These are phyloP conservation scores for Ceriagrion tenellum DNA, from an alignment of 2,888 invertebrate genomes.

Conservation along the genomic window DNA sequence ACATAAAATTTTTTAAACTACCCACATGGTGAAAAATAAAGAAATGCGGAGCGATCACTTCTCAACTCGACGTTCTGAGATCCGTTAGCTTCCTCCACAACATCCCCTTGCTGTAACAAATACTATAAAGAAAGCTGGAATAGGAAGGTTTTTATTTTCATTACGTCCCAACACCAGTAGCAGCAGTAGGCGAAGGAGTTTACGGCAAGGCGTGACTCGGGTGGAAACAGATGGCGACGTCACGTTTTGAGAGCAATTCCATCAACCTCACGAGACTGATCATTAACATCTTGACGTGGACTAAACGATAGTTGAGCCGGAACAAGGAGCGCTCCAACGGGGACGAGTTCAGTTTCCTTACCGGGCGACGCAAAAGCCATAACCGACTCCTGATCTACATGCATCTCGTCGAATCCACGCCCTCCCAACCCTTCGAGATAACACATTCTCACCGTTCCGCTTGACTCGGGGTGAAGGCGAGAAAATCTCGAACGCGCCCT, in stretches of 20 bases:
- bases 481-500: background rate
- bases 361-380: background rate
- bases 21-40: no score
- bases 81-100: no score
- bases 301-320: background rate
- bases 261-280: background rate
- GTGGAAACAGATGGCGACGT: background rate
- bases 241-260: background rate
- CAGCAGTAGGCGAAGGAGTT: background rate
- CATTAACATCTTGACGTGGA: background rate
- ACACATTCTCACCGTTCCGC: background rate
- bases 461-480: background rate
- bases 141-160: no score
- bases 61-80: no score
- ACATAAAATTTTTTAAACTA: no score
- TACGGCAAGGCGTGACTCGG: background rate
- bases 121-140: no score
- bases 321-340: background rate
- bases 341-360: background rate
- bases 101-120: no score
- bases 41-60: no score
- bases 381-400: background rate
- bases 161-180: background rate
- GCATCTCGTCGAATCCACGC: background rate
- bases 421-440: no score